A percentile compares a stretch with the other conserved stretches of the same genome.
phyloP scores from a whole-genome alignment of 2,797 vertebrate species.

The Tinamus major region DNA sequence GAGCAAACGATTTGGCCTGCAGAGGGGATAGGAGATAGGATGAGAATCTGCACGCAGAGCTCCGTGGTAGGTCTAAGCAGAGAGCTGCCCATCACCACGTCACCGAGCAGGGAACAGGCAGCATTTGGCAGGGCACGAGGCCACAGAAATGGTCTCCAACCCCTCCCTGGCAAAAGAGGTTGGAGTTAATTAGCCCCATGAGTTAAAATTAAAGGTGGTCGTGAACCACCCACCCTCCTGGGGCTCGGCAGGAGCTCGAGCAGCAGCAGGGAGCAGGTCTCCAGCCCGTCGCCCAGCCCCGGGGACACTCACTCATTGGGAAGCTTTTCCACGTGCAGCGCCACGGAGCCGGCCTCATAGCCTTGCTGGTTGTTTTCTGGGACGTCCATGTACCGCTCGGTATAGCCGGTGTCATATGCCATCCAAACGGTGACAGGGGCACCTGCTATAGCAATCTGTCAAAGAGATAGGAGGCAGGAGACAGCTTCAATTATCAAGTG shows the following conservation, averaged over 20 bases:
- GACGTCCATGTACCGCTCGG: slow-evolving; percentile 96
- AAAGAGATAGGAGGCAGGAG: slow-evolving; percentile 4
- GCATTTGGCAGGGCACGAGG: not conserved
- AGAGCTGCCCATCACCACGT: not conserved
- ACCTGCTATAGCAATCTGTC: slow-evolving; percentile 93
- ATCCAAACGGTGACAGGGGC: slow-evolving; percentile 98
- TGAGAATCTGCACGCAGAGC: not conserved
- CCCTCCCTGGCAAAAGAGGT: not conserved
- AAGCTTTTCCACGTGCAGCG: slow-evolving; percentile 95
- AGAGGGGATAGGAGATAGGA: not conserved
- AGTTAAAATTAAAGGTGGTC: rapidly evolving
- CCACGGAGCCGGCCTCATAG: slow-evolving; percentile 96
- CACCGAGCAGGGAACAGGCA: not conserved
- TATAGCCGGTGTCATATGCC: slow-evolving; percentile 97
- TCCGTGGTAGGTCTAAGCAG: not conserved
- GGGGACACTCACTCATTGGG: slow-evolving; percentile 90
- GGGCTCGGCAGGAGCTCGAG: not conserved
- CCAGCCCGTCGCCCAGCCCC: not conserved
- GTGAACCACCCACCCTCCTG: not conserved
- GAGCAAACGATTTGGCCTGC: slow-evolving; percentile 94
- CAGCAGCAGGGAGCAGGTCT: not conserved
- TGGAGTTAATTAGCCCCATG: rapidly evolving
- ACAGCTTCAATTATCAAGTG: not conserved
- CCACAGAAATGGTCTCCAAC: rapidly evolving
- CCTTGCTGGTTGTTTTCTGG: slow-evolving; percentile 97